A percentile compares a stretch with the other conserved stretches of the same genome.
Evolutionary conservation across 2,797 vertebrate species (phyloP).

Genomic region (Eulemur coronatus): DNA sequence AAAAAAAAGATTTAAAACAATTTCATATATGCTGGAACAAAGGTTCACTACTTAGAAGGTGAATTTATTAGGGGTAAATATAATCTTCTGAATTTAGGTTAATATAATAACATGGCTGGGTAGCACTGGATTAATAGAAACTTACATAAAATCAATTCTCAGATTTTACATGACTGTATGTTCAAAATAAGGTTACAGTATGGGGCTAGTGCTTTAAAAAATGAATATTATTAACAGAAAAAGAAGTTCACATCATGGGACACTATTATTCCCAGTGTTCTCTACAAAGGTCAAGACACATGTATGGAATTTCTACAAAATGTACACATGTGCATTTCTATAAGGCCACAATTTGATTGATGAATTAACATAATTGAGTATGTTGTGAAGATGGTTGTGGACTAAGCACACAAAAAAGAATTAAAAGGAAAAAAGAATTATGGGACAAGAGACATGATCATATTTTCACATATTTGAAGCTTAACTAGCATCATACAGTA

Average conservation of each 20-base stretch:
- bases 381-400: neutral
- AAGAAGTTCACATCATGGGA: neutral
- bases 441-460: neutral
- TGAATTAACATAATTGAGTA: neutral
- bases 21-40: slow-evolving; percentile 11
- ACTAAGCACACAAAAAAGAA: neutral
- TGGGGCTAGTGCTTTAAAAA: neutral
- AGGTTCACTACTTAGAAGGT: neutral
- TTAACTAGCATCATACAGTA: neutral
- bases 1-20: slow-evolving; percentile 1
- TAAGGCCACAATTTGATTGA: neutral
- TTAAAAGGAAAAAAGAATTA: neutral
- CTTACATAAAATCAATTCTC: neutral
- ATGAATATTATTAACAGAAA: neutral
- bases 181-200: neutral
- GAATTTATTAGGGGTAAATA: neutral
- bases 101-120: neutral
- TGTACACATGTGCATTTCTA: neutral
- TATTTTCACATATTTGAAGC: neutral
- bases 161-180: neutral
- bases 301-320: neutral
- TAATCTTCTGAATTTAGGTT: neutral
- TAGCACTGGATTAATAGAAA: neutral
- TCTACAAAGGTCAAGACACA: neutral
- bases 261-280: neutral